Evolutionary conservation across 2,113 vertebrate species (phyloP).

Genomic region (Tachycineta bicolor): DNA sequence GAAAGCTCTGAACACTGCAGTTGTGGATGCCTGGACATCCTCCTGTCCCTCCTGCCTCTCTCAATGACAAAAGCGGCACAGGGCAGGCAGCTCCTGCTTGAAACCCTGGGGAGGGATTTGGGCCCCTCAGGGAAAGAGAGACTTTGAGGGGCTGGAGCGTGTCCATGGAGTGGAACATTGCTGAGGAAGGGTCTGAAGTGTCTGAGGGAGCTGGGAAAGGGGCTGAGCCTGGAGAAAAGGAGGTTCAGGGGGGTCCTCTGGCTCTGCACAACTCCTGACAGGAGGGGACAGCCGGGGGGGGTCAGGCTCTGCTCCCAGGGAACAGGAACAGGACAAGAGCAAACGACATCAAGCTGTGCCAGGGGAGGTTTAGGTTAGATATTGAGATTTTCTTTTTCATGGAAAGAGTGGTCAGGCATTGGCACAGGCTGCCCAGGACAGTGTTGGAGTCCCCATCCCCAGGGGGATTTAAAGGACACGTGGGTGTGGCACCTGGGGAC

Average conservation of each 20-base stretch:
- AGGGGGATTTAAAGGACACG: background rate
- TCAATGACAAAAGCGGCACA: fast-evolving
- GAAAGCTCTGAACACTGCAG: background rate
- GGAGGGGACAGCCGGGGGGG: fast-evolving
- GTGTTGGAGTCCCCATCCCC: background rate
- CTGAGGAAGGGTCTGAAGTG: background rate
- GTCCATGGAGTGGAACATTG: fast-evolving
- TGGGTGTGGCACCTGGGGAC: background rate
- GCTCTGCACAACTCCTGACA: background rate
- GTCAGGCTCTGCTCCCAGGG: background rate
- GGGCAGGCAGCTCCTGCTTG: background rate
- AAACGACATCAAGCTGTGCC: fast-evolving
- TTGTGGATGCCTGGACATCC: background rate
- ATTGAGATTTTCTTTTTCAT: fast-evolving
- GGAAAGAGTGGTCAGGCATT: background rate
- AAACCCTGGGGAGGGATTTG: background rate
- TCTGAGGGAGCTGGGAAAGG: background rate
- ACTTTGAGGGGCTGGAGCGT: fast-evolving
- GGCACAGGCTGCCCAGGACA: background rate
- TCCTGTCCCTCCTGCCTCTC: background rate
- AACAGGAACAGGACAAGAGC: background rate
- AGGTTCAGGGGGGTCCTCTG: background rate
- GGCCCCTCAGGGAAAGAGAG: background rate
- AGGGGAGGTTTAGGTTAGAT: background rate
- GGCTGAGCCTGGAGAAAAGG: background rate